Base-by-base conservation (phyloP, 2,113 vertebrate genomes). In the Leiothrix lutea region DNA sequence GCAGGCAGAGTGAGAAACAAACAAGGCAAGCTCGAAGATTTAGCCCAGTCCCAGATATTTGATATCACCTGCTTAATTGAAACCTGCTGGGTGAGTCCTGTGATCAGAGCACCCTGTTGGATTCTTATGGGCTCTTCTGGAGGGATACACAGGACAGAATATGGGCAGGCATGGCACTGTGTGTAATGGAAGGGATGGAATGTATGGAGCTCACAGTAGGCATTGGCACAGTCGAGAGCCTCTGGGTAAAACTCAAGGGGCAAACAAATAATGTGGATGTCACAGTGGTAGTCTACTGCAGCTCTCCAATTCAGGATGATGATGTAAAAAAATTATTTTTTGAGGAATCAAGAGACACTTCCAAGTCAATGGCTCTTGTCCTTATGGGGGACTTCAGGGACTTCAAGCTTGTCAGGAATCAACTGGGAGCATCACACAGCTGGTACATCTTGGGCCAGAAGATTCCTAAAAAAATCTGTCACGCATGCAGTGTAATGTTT, bases 331-430 rank as follows among this genome's bases (percentile, higher is more conserved):
- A n/a, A 17, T 11, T 42, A 3, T n/a, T 29, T 61, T 70, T 62
- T 40, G n/a, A 54, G 48, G 40, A 79, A n/a, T 19, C 40, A 40
- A 38, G 20, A 19, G n/a, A 25, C 0, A 0, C 16, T 50, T 58
- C 16, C 61, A 35, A 42, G 25, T 25, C 21, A 35, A 9, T 8
- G 20, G 16, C 8, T 57, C 31, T 50, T 57, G 15, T 42, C 8
- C 35, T 66, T 48, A 42, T 1, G 0, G 2, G 13, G 25, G 44
- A 35, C 35, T 50, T 66, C 29, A 66, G n/a, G n/a, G n/a, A n/a
- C n/a, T n/a, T n/a, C n/a, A n/a, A n/a, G 25, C 25, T 50, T 35
- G 25, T 35, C 35, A 50, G 51, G 57, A 66, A 66, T 50, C 35
- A 42, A 2, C 35, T 29, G 35, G 20, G 15, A 85, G 29, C 51